Conservation (phyloP, 2,797 vertebrate species). For the Takifugu rubripes region DNA sequence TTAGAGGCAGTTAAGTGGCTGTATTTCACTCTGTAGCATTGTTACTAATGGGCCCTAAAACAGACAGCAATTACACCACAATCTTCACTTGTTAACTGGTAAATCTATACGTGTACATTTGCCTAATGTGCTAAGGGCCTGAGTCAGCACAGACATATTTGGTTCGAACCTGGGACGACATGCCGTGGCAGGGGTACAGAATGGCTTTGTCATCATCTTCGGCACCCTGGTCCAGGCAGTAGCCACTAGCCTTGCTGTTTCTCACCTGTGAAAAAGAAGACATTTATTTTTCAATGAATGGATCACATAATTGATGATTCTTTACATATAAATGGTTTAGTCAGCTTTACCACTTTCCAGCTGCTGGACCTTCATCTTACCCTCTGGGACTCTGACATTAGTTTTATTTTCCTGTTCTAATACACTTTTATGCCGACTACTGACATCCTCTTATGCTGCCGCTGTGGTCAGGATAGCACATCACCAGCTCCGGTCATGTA, state of each 20-base stretch:
- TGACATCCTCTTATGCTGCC: conserved; percentile 16
- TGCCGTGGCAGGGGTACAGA: conserved; percentile 95
- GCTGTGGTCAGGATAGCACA: conserved; percentile 19
- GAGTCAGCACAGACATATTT: background rate
- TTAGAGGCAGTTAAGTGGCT: conserved; percentile 6
- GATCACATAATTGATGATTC: background rate
- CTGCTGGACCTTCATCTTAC: too few relatives aligned
- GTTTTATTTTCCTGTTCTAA: too few relatives aligned
- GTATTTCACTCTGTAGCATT: conserved; percentile 3
- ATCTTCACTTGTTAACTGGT: background rate
- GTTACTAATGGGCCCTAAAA: background rate
- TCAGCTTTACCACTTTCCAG: too few relatives aligned
- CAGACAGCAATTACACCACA: conserved; percentile 7
- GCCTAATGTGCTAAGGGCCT: background rate
- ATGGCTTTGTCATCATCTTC: conserved; percentile 96
- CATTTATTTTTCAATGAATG: background rate
- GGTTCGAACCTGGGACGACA: conserved; percentile 92
- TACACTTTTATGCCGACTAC: background rate
- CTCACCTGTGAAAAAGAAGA: conserved; percentile 78
- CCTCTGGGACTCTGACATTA: too few relatives aligned
- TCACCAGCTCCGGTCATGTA: conserved; percentile 24
- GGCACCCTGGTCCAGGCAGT: conserved; percentile 94
- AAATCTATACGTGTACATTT: background rate
- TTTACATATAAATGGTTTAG: too few relatives aligned
- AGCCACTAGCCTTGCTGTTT: conserved; percentile 96